Evolutionary conservation across 2,888 invertebrate genomes (phyloP), one percentile per base, ranked within the genome.

Genomic region (Microctonus aethiopoides): DNA sequence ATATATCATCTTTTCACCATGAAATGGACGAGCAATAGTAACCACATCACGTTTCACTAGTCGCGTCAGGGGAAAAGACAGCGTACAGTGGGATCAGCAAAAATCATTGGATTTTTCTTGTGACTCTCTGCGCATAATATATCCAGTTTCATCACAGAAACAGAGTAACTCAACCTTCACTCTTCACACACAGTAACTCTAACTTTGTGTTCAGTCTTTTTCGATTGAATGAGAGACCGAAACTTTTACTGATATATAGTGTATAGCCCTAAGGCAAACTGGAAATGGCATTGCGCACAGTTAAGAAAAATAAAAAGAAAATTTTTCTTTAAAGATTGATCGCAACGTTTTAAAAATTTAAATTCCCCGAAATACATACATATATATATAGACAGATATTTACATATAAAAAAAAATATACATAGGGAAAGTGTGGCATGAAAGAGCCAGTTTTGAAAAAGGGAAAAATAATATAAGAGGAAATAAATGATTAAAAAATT

Each of bases 51-150:
- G 68, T 69, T 57, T 32, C 32, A 51, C 32, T 20, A 13, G 34
- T 60, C 22, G 59, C 20, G 57, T 26, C 24, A 64, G 46, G 63
- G 68, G 16, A 63, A 61, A 32, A 68, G 54, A 65, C 70, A 60
- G 34, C 34, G 41, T 54, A 60, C 34, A 20, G 52, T 64, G 51
- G 46, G 70, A 66, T 74, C 75, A 74, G 75, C 74, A 74, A 57
- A 74, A 74, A 76, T 76, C 70, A 74, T 71, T 69, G 67, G 72
- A 68, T 60, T 41, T 36, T 41, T 41, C 56, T 64, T 34, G 67
- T 70, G 70, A 73, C 72, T 70, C 73, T 63, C 51, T 16, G 67
- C 73, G 73, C 72, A 76, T 76, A 74, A 72, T 72, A 46, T 46
- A 68, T 74, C 56, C 62, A 56, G 54, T 46, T 63, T 56, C 46